Evolutionary conservation across 2,888 invertebrate genomes (phyloP).

Genomic region (Papilio elwesi): DNA sequence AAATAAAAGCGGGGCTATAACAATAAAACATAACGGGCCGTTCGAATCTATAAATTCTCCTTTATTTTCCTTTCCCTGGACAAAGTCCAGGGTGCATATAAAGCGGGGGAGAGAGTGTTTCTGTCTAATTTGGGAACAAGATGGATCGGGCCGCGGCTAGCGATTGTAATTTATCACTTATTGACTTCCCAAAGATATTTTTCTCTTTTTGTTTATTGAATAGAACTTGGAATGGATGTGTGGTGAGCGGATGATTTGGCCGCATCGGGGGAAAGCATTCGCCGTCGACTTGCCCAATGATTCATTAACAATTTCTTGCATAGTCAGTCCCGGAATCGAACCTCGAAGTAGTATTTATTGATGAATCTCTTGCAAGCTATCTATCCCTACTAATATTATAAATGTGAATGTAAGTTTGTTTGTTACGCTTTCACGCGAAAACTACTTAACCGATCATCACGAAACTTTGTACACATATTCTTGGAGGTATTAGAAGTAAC

Average conservation of each 20-base stretch:
- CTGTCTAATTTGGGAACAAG: constrained; percentile 68
- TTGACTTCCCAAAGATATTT: constrained; percentile 57
- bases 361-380: too few species aligned
- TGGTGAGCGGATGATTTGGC: constrained; percentile 23
- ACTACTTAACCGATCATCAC: too few species aligned
- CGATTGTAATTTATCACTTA: constrained; percentile 67
- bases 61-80: constrained; percentile 65
- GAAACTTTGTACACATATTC: too few species aligned
- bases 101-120: constrained; percentile 49
- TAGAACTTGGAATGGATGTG: constrained; percentile 42
- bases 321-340: background rate
- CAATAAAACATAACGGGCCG: constrained; percentile 76
- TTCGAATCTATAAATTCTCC: constrained; percentile 62
- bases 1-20: constrained; percentile 70
- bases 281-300: background rate
- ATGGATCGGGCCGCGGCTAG: constrained; percentile 60
- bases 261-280: background rate
- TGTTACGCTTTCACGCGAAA: too few species aligned
- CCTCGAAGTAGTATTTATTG: background rate
- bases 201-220: constrained; percentile 57
- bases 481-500: too few species aligned
- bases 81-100: constrained; percentile 68
- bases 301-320: background rate
- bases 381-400: too few species aligned
- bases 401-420: too few species aligned